Percentiles rank a stretch among this genome's conserved stretches.
Evolutionary conservation across 2,888 invertebrate species (phyloP).

Genomic region (Pristionchus exspectatus): DNA sequence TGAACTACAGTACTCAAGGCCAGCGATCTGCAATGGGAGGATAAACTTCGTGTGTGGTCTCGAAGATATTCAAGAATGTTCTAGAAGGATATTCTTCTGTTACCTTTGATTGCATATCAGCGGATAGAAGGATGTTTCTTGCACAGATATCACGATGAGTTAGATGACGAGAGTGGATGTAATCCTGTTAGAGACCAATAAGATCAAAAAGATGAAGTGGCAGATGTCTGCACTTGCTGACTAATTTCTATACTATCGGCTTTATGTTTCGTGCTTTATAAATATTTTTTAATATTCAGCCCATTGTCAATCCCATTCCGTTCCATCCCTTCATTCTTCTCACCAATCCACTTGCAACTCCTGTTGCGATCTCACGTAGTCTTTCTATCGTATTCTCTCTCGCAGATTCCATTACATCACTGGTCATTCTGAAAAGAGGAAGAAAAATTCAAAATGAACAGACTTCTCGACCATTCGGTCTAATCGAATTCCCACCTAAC

Average conservation of each 20-base stretch:
- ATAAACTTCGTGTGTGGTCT: background rate
- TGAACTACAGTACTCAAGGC: conserved; percentile 44
- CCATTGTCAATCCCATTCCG: background rate
- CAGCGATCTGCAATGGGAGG: conserved; percentile 41
- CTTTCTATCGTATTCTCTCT: conserved; percentile 28
- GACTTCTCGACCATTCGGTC: background rate
- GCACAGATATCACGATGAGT: conserved; percentile 52
- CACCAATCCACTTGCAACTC: conserved; percentile 50
- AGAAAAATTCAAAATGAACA: background rate
- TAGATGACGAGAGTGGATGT: conserved; percentile 53
- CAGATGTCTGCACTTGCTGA: background rate
- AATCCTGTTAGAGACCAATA: conserved; percentile 28
- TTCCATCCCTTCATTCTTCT: background rate
- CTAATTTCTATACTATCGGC: background rate
- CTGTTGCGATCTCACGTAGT: conserved; percentile 4
- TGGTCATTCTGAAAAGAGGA: conserved; percentile 13
- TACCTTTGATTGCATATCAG: conserved; percentile 46
- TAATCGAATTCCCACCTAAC: background rate
- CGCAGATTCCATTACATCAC: conserved; percentile 37
- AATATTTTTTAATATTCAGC: background rate
- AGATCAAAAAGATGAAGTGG: background rate
- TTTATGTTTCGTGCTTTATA: background rate
- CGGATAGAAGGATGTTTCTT: conserved; percentile 43
- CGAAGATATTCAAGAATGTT: background rate
- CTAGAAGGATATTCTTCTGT: background rate